Percentiles rank a stretch among this genome's conserved stretches.
Conservation (phyloP, 92 coral and sea anemone species). For the Porites evermanni region DNA sequence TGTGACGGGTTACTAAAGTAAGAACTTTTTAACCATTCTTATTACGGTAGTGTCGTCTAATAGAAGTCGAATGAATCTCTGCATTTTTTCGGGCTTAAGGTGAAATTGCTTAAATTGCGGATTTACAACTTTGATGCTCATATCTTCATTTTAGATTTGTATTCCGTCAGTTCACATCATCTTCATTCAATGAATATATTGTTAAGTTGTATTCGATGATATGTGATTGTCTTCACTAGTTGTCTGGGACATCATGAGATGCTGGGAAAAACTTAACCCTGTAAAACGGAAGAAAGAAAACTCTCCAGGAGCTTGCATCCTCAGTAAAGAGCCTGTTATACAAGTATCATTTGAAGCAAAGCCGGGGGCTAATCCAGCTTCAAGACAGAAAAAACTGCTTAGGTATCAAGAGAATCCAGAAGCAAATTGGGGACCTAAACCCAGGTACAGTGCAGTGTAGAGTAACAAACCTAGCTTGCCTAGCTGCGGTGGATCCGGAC, state of each 20-base stretch:
- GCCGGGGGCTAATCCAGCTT: conserved; percentile 89
- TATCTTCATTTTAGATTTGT: too few species aligned
- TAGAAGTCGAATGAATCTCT: too few species aligned
- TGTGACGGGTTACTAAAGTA: too few species aligned
- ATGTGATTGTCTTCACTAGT: conserved; percentile 47
- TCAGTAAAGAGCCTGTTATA: conserved; percentile 73
- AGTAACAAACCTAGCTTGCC: too few species aligned
- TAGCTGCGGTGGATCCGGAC: too few species aligned
- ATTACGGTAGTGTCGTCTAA: too few species aligned
- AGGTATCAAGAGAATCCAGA: conserved; percentile 96
- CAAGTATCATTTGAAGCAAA: conserved; percentile 81
- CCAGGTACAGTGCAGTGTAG: conserved; percentile 69
- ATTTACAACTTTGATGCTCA: too few species aligned
- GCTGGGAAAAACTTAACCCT: conserved; percentile 94
- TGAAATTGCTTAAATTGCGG: too few species aligned
- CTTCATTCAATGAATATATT: not conserved
- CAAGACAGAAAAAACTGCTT: conserved; percentile 83
- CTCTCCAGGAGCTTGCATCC: conserved; percentile 84
- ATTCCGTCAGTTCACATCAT: not conserved
- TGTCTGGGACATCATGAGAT: conserved; percentile 94
- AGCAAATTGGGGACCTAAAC: conserved; percentile 98
- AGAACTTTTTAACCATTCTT: too few species aligned
- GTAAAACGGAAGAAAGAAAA: conserved; percentile 80
- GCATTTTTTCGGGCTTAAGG: too few species aligned
- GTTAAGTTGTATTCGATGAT: not conserved